phyloP scores from a whole-genome alignment of 2,888 invertebrate species.

The Nomada hirtipes region DNA sequence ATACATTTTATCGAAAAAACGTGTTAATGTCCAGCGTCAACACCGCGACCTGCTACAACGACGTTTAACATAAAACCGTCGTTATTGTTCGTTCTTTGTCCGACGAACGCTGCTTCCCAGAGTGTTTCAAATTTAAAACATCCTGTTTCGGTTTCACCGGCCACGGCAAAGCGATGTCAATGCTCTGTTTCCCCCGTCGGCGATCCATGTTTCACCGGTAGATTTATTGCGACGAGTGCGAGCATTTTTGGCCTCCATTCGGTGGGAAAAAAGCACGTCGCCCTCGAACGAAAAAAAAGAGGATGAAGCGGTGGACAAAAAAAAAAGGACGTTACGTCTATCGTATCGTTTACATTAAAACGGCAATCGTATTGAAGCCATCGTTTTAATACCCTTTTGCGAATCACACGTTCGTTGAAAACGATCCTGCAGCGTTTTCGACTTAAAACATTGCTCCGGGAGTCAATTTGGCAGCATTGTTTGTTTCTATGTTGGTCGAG shows the following conservation, averaged over 20 bases:
- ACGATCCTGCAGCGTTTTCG: not conserved
- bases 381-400: slow-evolving; percentile 26
- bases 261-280: not conserved
- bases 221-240: slow-evolving; percentile 32
- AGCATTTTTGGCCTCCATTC: slow-evolving; percentile 12
- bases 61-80: slow-evolving; percentile 3
- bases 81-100: not conserved
- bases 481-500: not conserved
- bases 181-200: slow-evolving; percentile 16
- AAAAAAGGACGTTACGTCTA: not conserved
- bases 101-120: slow-evolving; percentile 1
- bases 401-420: slow-evolving; percentile 3
- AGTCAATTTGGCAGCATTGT: slow-evolving; percentile 6
- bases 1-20: slow-evolving; percentile 5
- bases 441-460: slow-evolving; percentile 11
- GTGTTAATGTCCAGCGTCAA: slow-evolving; percentile 12
- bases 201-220: slow-evolving; percentile 28
- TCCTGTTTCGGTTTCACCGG: slow-evolving; percentile 30
- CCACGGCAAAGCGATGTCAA: slow-evolving; percentile 26
- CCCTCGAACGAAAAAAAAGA: not conserved
- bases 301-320: not conserved
- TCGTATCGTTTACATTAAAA: slow-evolving; percentile 14
- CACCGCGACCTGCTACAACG: too few relatives aligned
- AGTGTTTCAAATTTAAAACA: slow-evolving; percentile 43
- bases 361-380: not conserved